Evolutionary conservation across 2,888 invertebrate genomes (phyloP).

Genomic region (Cylloceria caligata): DNA sequence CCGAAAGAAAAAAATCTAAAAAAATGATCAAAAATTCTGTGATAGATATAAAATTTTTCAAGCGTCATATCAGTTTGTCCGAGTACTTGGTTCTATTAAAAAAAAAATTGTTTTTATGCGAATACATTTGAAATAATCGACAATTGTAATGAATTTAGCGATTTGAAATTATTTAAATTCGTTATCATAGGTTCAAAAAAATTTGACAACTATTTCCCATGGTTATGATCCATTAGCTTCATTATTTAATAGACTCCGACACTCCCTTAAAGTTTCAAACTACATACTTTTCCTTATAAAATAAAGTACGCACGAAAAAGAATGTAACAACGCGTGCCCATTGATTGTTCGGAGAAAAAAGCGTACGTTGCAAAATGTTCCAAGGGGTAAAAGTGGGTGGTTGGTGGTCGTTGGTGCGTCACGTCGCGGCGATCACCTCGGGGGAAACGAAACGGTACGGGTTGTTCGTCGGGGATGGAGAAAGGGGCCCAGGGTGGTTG

Average conservation of each 20-base stretch:
- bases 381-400: conserved; percentile 3
- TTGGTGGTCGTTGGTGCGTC: conserved; percentile 26
- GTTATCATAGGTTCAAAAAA: no score
- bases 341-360: conserved; percentile 11
- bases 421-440: conserved; percentile 23
- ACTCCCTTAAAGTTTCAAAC: neutral
- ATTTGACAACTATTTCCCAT: neutral
- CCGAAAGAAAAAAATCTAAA: no score
- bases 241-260: neutral
- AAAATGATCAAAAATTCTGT: no score
- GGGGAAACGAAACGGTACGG: neutral
- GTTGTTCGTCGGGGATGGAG: neutral
- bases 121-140: no score
- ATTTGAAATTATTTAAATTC: no score
- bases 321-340: neutral
- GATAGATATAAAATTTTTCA: no score
- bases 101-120: no score
- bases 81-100: no score
- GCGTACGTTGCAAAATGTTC: conserved; percentile 19
- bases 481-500: conserved; percentile 9
- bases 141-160: no score
- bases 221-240: neutral
- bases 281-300: no score
- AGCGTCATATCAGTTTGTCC: no score
- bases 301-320: neutral